These are phyloP conservation scores for Typhlomys cinereus DNA, from an alignment of 2,113 vertebrate genomes.

Conservation along the genomic window DNA sequence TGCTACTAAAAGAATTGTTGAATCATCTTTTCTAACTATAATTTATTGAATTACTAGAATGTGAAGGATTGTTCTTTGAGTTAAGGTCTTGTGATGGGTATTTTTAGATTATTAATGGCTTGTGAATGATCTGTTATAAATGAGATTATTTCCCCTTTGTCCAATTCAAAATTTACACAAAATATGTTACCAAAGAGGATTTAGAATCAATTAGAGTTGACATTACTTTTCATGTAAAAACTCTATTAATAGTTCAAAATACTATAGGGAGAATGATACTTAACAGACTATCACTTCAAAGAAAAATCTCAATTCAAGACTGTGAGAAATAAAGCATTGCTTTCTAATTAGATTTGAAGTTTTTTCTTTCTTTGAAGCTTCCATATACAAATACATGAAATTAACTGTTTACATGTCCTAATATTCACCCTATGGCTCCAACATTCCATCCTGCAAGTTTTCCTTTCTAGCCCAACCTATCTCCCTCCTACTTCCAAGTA, in stretches of 20 bases:
- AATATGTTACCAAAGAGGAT: constrained; percentile 39
- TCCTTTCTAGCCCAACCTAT: no score
- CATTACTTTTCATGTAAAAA: constrained; percentile 24
- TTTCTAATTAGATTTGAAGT: constrained; percentile 45
- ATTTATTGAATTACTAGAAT: background rate
- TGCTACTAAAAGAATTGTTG: background rate
- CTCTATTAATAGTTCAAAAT: constrained; percentile 22
- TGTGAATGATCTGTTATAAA: constrained; percentile 29
- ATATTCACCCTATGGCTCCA: no score
- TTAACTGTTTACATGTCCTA: no score
- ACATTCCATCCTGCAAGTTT: no score
- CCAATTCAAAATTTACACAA: constrained; percentile 37
- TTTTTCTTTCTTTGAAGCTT: no score
- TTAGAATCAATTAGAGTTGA: constrained; percentile 38
- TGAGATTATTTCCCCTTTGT: background rate
- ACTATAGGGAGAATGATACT: background rate
- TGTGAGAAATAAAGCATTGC: background rate
- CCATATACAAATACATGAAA: no score
- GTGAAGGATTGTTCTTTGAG: background rate
- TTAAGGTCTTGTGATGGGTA: background rate
- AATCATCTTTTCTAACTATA: background rate
- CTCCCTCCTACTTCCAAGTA: no score
- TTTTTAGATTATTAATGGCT: background rate
- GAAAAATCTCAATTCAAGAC: background rate
- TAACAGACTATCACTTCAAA: background rate